Conservation (phyloP, 2,797 vertebrate genomes). For the Discoglossus pictus region DNA sequence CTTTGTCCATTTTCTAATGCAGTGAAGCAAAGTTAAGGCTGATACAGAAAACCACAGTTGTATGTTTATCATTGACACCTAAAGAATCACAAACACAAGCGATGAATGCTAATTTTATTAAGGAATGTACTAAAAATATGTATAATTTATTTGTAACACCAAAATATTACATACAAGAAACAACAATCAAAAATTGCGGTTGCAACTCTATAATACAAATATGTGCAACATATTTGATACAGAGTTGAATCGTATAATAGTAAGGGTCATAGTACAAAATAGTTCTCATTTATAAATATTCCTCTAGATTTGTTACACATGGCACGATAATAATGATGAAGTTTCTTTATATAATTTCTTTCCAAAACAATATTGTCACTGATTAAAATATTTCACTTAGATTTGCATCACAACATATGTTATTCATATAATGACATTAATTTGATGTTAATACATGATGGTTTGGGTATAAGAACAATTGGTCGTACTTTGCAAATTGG, state of each 20-base stretch:
- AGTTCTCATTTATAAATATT: slow-evolving; percentile 19
- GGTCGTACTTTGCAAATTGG: too few relatives aligned
- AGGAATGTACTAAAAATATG: slow-evolving; percentile 39
- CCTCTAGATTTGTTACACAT: slow-evolving; percentile 19
- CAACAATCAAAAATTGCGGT: slow-evolving; percentile 12
- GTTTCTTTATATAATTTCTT: neutral
- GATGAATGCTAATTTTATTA: slow-evolving; percentile 27
- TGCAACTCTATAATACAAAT: slow-evolving; percentile 41
- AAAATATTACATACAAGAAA: slow-evolving; percentile 11
- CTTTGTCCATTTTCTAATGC: too few relatives aligned
- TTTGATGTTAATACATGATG: neutral
- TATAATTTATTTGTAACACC: slow-evolving; percentile 39
- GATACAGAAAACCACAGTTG: too few relatives aligned
- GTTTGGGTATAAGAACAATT: too few relatives aligned
- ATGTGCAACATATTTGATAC: slow-evolving; percentile 29
- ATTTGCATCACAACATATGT: neutral
- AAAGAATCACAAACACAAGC: too few relatives aligned
- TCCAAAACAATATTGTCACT: slow-evolving; percentile 7
- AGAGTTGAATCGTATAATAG: slow-evolving; percentile 25
- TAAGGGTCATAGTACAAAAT: slow-evolving; percentile 24
- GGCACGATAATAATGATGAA: slow-evolving; percentile 33
- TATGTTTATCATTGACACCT: too few relatives aligned
- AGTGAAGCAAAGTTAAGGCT: too few relatives aligned
- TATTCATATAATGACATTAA: neutral
- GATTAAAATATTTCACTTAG: slow-evolving; percentile 1